phyloP scores from a whole-genome alignment of 2,888 invertebrate genomes.

The Pocota personata region DNA sequence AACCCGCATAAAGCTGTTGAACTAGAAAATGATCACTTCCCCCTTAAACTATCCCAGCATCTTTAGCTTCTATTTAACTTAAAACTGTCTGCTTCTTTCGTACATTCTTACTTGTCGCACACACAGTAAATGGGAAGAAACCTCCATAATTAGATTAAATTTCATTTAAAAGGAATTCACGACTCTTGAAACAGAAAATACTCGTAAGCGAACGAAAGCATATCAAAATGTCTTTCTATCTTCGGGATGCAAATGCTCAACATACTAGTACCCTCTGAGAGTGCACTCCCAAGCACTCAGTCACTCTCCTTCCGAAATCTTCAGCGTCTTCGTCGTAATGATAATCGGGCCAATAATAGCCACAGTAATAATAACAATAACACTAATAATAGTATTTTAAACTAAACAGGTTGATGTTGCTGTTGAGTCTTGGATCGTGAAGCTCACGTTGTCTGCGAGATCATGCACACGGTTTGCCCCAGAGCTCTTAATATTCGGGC shows the following conservation, averaged over 20 bases:
- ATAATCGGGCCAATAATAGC: slow-evolving; percentile 63
- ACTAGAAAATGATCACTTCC: no score
- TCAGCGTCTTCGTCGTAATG: slow-evolving; percentile 49
- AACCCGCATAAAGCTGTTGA: no score
- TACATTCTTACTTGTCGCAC: background rate
- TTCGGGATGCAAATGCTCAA: slow-evolving; percentile 37
- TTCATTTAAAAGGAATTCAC: slow-evolving; percentile 50
- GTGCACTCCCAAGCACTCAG: background rate
- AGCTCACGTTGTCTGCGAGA: slow-evolving; percentile 38
- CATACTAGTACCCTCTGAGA: background rate
- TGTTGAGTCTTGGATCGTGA: slow-evolving; percentile 47
- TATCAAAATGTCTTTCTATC: slow-evolving; percentile 41
- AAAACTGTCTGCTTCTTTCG: no score
- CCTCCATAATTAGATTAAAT: slow-evolving; percentile 55
- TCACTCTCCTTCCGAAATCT: slow-evolving; percentile 59
- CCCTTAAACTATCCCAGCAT: no score
- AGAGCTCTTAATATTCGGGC: slow-evolving; percentile 58
- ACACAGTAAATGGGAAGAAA: slow-evolving; percentile 21
- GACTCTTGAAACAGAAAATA: slow-evolving; percentile 42
- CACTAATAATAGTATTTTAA: slow-evolving; percentile 70
- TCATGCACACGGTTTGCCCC: slow-evolving; percentile 64
- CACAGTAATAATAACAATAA: slow-evolving; percentile 65
- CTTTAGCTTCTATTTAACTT: no score
- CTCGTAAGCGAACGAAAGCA: slow-evolving; percentile 51
- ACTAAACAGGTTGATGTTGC: slow-evolving; percentile 62